Base-by-base conservation (phyloP, 2,113 vertebrate species). In the Cyphomyrus plagiostoma region DNA sequence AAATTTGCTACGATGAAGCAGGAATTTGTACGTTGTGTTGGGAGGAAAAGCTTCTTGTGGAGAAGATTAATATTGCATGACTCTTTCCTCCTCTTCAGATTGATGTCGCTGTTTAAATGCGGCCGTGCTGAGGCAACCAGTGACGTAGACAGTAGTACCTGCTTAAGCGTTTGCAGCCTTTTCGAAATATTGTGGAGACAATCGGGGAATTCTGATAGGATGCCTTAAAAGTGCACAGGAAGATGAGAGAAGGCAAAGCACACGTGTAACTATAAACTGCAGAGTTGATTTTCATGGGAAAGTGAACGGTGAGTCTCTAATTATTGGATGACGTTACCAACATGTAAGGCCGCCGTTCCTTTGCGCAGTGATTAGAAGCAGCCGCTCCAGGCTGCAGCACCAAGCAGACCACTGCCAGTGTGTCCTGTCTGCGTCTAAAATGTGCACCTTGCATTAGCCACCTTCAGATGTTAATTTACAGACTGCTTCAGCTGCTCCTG, bases 31-130 rank as follows among this genome's bases (percentile, higher is more conserved):
- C 0, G 26, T 85, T 11, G 89, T 89, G 45, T 70, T 52, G 26
- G 50, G 17, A 9, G 52, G 74, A 49, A 39, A 74, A 86, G 23
- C 62, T 39, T 74, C 42, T n/a, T 4, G 45, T 6, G 46, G 83
- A 46, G 45, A 86, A 49, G 39, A 62, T 86, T 48, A 89, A 87
- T 87, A 90, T 70, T 77, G 83, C 56, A 62, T 48, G 30, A 35
- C 83, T 48, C 62, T 70, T 42, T 23, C 23, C 53, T 66, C 42
- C 17, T 56, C 45, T 13, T 50, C 11, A 26, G 45, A 23, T 58
- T 87, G 6, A 26, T 50, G 17, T 45, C 56, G 39, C 42, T 15
- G 30, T 82, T 45, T n/a, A 53, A 42, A 39, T 39, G 52, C 56
- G 48, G 70, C 26, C 19, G 15, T 17, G 4, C 77, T 30, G 30